Conservation (phyloP, 2,797 vertebrate species). For the Echeneis naucrates region DNA sequence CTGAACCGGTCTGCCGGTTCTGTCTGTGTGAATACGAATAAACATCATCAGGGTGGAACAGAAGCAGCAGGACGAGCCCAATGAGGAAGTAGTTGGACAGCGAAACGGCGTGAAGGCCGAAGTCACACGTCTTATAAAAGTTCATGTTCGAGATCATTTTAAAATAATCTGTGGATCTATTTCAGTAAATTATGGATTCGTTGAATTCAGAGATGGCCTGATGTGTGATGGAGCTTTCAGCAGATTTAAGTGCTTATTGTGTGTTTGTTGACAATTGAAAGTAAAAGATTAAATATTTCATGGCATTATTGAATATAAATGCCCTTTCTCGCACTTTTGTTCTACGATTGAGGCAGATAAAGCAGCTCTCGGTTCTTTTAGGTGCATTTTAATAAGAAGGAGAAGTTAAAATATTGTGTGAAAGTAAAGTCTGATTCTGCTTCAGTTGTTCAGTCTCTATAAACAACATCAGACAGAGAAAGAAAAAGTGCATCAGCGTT, state of each 20-base stretch:
- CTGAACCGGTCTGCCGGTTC: neutral
- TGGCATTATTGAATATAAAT: no score
- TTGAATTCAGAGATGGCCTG: neutral
- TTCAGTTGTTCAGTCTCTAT: no score
- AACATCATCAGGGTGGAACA: neutral
- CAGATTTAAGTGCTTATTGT: no score
- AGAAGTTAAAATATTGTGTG: no score
- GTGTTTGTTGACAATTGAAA: no score
- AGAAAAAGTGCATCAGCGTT: no score
- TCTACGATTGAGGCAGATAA: neutral
- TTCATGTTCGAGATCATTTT: neutral
- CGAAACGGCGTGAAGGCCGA: no score
- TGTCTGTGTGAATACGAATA: neutral
- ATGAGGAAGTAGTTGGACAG: neutral
- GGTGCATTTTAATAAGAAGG: neutral
- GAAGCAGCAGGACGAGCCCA: neutral
- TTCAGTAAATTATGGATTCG: neutral
- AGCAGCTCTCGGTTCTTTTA: neutral
- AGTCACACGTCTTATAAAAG: neutral
- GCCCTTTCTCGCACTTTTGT: no score
- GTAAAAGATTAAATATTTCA: no score
- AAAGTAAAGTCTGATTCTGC: no score
- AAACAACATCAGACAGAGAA: no score
- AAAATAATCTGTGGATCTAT: neutral
- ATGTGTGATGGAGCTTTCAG: no score